Evolutionary conservation across 2,888 invertebrate genomes (phyloP), one percentile per base, ranked within the genome.

Genomic region (Phaedon cochleariae): DNA sequence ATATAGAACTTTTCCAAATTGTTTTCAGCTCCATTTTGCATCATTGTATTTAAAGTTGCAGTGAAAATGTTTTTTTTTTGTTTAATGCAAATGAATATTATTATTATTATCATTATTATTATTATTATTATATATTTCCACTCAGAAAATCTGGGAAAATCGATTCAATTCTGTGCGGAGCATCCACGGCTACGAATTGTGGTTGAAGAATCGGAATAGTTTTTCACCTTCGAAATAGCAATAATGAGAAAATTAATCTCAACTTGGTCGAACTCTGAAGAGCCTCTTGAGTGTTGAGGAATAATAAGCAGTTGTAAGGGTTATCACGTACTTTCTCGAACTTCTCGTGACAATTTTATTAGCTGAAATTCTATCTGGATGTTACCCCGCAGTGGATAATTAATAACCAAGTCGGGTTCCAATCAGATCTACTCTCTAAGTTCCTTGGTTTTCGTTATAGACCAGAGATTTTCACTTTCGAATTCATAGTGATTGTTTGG

Each of bases 241-340:
- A 61, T 61, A 65, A 61, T 59, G 64, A 65, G 55, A 64, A 60
- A 64, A 64, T 67, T 64, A 64, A 64, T 67, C 64, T 60, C 46
- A 67, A 67, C 59, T 67, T 53, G 31, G 57, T n/a, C 57, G 61
- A 60, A 64, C 60, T 64, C 64, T 41, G 18, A 54, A 58, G 52
- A 62, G 15, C 49, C 49, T 65, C 62, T 26, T 17, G 65, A 64
- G 68, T 57, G 59, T 37, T n/a, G 15, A 20, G 69, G 67, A 71
- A 69, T 71, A 73, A 71, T 71, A 65, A 63, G 63, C 69, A 64
- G 62, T 73, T 69, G 46, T 62, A 41, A 72, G 71, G 70, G 53
- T 58, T 64, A 67, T 67, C 72, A 73, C 73, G 72, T 72, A 64
- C 54, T 46, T 65, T 65, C 34, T 57, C 52, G 66, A 71, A 68